phyloP scores from a whole-genome alignment of 2,888 invertebrate species.

The Parasteatoda lunata region DNA sequence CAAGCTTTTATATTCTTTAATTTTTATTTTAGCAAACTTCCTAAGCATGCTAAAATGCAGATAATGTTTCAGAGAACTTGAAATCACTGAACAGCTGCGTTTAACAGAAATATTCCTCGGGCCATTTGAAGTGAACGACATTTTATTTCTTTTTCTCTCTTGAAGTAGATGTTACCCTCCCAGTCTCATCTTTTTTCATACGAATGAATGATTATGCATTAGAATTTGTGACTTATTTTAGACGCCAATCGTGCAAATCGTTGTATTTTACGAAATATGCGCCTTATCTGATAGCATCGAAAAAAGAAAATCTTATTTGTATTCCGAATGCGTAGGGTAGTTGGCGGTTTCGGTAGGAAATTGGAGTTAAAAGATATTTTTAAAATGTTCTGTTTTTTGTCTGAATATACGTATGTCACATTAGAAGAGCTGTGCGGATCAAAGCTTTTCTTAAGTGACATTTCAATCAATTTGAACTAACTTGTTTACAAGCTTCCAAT shows the following conservation, averaged over 20 bases:
- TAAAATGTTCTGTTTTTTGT: too few species aligned
- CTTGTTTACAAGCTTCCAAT: too few species aligned
- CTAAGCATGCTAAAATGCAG: background rate
- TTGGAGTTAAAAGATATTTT: too few species aligned
- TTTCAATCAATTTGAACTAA: too few species aligned
- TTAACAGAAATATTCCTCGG: background rate
- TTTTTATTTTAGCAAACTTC: too few species aligned
- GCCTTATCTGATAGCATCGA: background rate
- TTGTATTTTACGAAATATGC: constrained; percentile 1
- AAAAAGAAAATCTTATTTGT: too few species aligned
- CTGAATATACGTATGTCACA: too few species aligned
- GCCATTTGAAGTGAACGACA: background rate
- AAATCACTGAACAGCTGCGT: background rate
- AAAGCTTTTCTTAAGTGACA: too few species aligned
- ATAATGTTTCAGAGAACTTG: background rate
- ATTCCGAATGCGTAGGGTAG: too few species aligned
- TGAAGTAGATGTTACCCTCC: background rate
- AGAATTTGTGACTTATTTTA: background rate
- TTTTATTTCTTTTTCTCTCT: background rate
- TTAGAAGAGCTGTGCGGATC: too few species aligned
- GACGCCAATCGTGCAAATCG: constrained; percentile 2
- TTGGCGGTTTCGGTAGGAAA: too few species aligned
- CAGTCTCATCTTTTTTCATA: background rate
- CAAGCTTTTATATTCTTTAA: too few species aligned
- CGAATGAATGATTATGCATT: constrained; percentile 14